Evolutionary conservation across 2,113 vertebrate genomes (phyloP).

Genomic region (Orientallactaga bullata): DNA sequence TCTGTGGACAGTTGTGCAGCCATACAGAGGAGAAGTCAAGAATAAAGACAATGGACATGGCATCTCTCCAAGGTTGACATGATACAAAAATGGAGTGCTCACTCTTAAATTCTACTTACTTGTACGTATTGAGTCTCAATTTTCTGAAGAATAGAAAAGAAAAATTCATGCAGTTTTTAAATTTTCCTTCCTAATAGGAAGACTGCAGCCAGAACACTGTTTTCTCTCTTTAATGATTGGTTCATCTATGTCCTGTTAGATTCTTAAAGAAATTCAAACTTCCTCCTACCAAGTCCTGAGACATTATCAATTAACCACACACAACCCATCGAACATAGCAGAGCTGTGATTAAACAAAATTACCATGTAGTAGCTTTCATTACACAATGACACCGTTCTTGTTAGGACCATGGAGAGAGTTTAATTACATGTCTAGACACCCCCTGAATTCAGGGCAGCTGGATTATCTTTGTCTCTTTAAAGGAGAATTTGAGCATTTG

Average conservation of each 20-base stretch:
- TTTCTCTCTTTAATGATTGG: constrained; percentile 62
- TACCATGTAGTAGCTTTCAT: constrained; percentile 77
- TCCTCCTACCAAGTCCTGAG: constrained; percentile 78
- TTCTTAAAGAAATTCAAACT: constrained; percentile 77
- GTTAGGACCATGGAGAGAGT: constrained; percentile 70
- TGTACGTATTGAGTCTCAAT: background rate
- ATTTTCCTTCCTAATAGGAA: background rate
- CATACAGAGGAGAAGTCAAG: background rate
- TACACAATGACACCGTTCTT: constrained; percentile 78
- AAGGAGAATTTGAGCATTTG: constrained; percentile 39
- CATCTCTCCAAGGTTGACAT: background rate
- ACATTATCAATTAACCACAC: constrained; percentile 80
- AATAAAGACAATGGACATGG: background rate
- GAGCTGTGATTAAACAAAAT: constrained; percentile 83
- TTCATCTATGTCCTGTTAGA: constrained; percentile 52
- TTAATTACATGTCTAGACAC: constrained; percentile 84
- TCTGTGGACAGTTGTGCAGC: background rate
- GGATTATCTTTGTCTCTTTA: constrained; percentile 54
- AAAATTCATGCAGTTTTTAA: background rate
- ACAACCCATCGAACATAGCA: constrained; percentile 75
- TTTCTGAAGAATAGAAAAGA: constrained; percentile 48
- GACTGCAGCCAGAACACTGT: constrained; percentile 58
- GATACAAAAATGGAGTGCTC: background rate
- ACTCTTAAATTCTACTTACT: background rate
- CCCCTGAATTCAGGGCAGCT: constrained; percentile 71